Conservation (phyloP, 1,140 invertebrate genomes). For the Pseudomyrmex cubaensis region DNA sequence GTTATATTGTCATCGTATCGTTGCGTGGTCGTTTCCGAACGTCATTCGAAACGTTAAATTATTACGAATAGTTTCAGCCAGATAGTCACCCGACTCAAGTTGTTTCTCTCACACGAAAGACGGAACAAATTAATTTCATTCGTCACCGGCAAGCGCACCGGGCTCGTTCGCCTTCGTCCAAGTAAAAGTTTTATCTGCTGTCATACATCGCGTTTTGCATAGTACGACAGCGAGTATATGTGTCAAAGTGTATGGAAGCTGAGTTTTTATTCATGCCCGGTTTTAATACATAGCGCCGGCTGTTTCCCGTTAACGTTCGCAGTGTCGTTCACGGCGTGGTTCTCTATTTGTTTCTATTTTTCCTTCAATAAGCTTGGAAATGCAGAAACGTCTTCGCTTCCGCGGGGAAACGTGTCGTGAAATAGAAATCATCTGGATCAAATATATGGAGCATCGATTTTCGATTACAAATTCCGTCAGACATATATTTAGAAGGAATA, state of each 20-base stretch:
- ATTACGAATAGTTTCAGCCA: conserved; percentile 7
- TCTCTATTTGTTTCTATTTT: background rate
- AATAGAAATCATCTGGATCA: conserved; percentile 3
- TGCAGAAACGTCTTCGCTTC: background rate
- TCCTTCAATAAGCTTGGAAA: conserved; percentile 13
- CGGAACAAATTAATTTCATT: conserved; percentile 56
- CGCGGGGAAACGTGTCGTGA: background rate
- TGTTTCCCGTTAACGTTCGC: conserved; percentile 13
- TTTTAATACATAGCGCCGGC: background rate
- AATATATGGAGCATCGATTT: background rate
- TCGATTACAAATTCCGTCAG: background rate
- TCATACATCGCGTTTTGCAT: background rate
- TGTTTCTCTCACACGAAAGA: conserved; percentile 5
- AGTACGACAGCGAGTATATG: background rate
- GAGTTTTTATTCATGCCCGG: conserved; percentile 25
- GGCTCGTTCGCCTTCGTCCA: background rate
- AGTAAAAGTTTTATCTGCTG: conserved; percentile 26
- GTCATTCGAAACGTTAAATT: background rate
- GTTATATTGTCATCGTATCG: background rate
- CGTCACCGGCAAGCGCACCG: background rate
- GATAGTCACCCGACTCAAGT: conserved; percentile 8
- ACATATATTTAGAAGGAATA: background rate
- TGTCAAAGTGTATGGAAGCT: conserved; percentile 15
- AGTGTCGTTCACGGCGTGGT: background rate
- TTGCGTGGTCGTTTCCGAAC: background rate